Base-by-base conservation (phyloP, 2,888 invertebrate genomes). In the Yponomeuta sedellus region DNA sequence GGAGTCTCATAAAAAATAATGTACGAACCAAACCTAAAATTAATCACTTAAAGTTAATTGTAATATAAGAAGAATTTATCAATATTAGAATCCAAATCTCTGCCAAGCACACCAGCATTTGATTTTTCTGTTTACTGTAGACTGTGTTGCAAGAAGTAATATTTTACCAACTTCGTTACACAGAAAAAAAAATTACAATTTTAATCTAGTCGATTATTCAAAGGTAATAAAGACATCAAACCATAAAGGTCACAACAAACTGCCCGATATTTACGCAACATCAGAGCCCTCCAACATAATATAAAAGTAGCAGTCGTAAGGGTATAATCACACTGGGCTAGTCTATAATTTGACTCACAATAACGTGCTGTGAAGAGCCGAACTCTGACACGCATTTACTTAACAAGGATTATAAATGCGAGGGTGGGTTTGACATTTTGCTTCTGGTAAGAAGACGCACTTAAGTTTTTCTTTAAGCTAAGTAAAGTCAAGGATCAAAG, bases 281-380 rank as follows among this genome's bases (percentile, higher is more conserved):
- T 52, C 44, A 52, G 44, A 52, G 44, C 44, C 44, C 44, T 52
- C 16, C 44, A 52, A 52, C 44, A 52, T 52, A 16, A 16, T 52
- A 52, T 52, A 16, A 16, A 6, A 52, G 12, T 52, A 4, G 16
- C 12, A 52, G 44, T 16, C 44, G 16, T 52, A 52, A 52, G 5
- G 44, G 44, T 52, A 52, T 52, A 88, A 87, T 88, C 85, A 88
- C 88, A 77, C 79, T 82, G 73, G 77, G 74, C 75, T 77, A 81
- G 76, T 79, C 72, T 69, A 76, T 80, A 80, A 83, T 87, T 85
- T 83, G 78, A 78, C 83, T 82, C 80, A 80, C 81, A 82, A 88
- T 85, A 83, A 82, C 79, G 8, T 75, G 80, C 77, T 73, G 74
- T 75, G 75, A 79, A 82, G 83, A 16, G 83, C 86, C 83, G 82